These are phyloP conservation scores for Ascaphus truei DNA, from an alignment of 2,113 vertebrate species.

Conservation along the genomic window DNA sequence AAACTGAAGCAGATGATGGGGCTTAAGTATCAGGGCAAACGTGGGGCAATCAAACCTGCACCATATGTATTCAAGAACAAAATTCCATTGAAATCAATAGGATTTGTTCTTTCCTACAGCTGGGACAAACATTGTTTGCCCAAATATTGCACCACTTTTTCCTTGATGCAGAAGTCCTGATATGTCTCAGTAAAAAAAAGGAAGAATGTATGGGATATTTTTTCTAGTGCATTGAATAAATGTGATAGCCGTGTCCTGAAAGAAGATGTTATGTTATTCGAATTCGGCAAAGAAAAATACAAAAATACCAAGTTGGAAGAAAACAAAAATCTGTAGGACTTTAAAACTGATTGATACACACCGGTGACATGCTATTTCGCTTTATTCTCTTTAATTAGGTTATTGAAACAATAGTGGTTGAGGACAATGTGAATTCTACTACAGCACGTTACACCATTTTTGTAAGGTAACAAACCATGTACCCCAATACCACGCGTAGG, in stretches of 20 bases:
- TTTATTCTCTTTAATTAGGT: conserved; percentile 42
- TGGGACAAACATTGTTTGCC: too few species aligned
- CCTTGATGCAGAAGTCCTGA: background rate
- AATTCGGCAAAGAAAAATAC: background rate
- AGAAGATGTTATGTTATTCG: background rate
- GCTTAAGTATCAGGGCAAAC: too few species aligned
- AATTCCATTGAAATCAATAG: too few species aligned
- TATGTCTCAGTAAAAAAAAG: background rate
- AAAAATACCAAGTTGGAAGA: too few species aligned
- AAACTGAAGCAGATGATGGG: too few species aligned
- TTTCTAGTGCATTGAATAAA: background rate
- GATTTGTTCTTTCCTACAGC: too few species aligned
- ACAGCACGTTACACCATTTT: conserved; percentile 38
- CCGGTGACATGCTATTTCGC: conserved; percentile 30
- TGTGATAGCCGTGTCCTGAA: background rate
- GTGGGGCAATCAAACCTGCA: too few species aligned
- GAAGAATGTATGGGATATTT: background rate
- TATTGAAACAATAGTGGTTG: conserved; percentile 50
- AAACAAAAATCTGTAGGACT: too few species aligned
- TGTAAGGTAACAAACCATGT: too few species aligned
- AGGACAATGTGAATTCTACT: conserved; percentile 43
- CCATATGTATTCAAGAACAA: too few species aligned
- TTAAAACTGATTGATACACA: conserved; percentile 5
- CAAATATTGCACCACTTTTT: too few species aligned
- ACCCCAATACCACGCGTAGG: too few species aligned